Percentiles rank a stretch among this genome's conserved stretches.
phyloP scores from a whole-genome alignment of 1,140 invertebrate species.

The Magallana ariakensis region DNA sequence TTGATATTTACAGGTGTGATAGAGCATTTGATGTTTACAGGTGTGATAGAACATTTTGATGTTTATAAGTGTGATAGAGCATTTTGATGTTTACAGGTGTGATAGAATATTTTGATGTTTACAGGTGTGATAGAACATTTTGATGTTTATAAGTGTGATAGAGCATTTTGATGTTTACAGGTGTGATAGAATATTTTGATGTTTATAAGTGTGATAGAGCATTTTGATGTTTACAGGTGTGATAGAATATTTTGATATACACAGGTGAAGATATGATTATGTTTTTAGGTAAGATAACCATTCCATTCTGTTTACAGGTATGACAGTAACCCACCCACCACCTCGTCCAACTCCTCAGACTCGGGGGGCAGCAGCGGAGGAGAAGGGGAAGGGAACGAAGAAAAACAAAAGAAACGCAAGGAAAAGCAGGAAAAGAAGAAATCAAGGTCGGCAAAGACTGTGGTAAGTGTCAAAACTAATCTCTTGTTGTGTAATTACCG shows the following conservation, averaged over 20 bases:
- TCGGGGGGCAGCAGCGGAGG: conserved; percentile 52
- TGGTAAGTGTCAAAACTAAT: conserved; percentile 71
- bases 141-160: no score
- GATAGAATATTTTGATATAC: neutral
- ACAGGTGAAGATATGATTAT: neutral
- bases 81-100: neutral
- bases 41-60: no score
- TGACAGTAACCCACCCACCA: conserved; percentile 76
- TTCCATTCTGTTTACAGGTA: conserved; percentile 60
- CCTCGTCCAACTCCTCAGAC: conserved; percentile 61
- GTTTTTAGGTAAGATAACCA: neutral
- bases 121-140: no score
- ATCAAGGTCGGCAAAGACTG: conserved; percentile 85
- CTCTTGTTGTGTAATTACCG: neutral
- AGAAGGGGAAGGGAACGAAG: conserved; percentile 74
- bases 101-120: no score
- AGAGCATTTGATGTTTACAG: no score
- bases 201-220: no score
- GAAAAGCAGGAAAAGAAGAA: conserved; percentile 80
- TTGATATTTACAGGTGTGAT: no score
- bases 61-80: neutral
- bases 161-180: no score
- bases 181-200: no score
- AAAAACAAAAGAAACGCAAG: conserved; percentile 77
- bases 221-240: no score